Percentiles rank a stretch among this genome's conserved stretches.
Evolutionary conservation across 2,888 invertebrate genomes (phyloP).

Genomic region (Octodonta nipae): DNA sequence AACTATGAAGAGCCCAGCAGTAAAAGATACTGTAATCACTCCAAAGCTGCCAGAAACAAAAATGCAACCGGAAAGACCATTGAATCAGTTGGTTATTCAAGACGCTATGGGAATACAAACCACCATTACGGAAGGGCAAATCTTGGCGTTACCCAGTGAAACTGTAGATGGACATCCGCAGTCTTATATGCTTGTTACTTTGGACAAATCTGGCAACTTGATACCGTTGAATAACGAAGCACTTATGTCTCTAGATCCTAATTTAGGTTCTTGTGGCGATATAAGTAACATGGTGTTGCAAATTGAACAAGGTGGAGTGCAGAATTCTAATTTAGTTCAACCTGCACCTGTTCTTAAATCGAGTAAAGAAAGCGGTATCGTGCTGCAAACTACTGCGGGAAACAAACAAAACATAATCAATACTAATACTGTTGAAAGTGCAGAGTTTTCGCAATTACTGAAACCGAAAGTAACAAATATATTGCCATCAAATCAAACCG

Average conservation of each 20-base stretch:
- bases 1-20: slow-evolving; percentile 1
- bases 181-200: slow-evolving; percentile 56
- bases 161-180: slow-evolving; percentile 55
- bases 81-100: slow-evolving; percentile 34
- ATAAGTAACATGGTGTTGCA: slow-evolving; percentile 42
- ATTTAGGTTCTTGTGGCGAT: slow-evolving; percentile 34
- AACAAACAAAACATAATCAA: slow-evolving; percentile 7
- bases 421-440: slow-evolving; percentile 7
- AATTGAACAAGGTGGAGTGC: slow-evolving; percentile 34
- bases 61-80: slow-evolving; percentile 18
- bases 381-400: not conserved
- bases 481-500: not conserved
- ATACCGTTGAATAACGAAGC: slow-evolving; percentile 60
- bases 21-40: slow-evolving; percentile 4
- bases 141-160: slow-evolving; percentile 60
- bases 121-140: slow-evolving; percentile 46
- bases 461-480: not conserved
- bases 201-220: slow-evolving; percentile 57
- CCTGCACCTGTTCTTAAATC: slow-evolving; percentile 9
- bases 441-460: not conserved
- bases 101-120: slow-evolving; percentile 34
- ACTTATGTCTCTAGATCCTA: slow-evolving; percentile 44
- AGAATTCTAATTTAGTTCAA: slow-evolving; percentile 9
- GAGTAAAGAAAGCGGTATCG: slow-evolving; percentile 2
- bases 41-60: slow-evolving; percentile 4